Percentiles rank a stretch among this genome's conserved stretches.
These are phyloP conservation scores for Cercopithecus mona DNA, from an alignment of 2,113 vertebrate species.

Conservation along the genomic window DNA sequence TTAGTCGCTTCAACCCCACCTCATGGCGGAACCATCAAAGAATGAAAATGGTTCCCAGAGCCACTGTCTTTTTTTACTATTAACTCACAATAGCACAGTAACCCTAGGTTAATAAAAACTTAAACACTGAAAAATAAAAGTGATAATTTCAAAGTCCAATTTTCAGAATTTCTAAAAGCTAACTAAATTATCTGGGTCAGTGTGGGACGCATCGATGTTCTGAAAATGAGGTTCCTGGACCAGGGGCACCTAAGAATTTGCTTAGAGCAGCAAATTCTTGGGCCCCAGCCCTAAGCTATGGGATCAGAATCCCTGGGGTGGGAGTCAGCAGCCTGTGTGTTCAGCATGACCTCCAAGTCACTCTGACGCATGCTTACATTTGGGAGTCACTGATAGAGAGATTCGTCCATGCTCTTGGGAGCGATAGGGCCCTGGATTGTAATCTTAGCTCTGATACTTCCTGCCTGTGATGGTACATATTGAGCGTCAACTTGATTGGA, in stretches of 20 bases:
- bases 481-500: too few relatives aligned
- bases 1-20: neutral
- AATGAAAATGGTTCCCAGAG: neutral
- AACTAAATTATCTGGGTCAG: neutral
- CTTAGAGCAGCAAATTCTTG: neutral
- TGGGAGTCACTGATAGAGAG: neutral
- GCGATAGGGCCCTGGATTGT: neutral
- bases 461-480: too few relatives aligned
- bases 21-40: neutral
- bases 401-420: rapidly evolving
- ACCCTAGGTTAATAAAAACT: neutral
- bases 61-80: too few relatives aligned
- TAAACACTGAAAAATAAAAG: neutral
- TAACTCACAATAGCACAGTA: too few relatives aligned
- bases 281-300: neutral
- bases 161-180: neutral
- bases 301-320: neutral
- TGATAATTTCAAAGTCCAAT: neutral
- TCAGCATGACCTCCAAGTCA: rapidly evolving
- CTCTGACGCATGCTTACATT: rapidly evolving
- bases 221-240: neutral
- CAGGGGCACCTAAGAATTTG: rapidly evolving
- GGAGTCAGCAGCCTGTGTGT: neutral
- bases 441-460: too few relatives aligned
- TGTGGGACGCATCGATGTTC: rapidly evolving